Percentiles rank a stretch among this genome's conserved stretches.
phyloP scores from a whole-genome alignment of 2,797 vertebrate species.

The Dryobates pubescens region DNA sequence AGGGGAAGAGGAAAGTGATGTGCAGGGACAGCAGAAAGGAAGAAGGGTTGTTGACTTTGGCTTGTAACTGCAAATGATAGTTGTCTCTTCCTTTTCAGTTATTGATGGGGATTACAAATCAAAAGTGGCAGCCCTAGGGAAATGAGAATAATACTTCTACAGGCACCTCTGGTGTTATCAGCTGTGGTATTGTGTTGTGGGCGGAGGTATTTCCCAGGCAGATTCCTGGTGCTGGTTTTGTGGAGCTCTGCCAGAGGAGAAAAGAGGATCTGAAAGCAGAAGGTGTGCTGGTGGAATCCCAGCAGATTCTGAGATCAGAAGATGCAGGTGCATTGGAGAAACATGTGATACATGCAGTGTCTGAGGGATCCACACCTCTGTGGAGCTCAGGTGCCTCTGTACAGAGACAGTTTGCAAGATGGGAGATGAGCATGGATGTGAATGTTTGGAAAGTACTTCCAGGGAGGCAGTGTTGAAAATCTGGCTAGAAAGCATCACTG shows the following conservation, averaged over 20 bases:
- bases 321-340: not conserved
- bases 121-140: not conserved
- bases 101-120: not conserved
- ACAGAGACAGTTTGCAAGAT: not conserved
- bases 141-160: not conserved
- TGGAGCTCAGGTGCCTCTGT: not conserved
- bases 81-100: conserved; percentile 22
- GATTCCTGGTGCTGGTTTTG: not conserved
- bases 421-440: not conserved
- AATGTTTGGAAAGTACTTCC: not conserved
- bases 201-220: not conserved
- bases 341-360: accelerated
- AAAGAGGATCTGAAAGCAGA: not conserved
- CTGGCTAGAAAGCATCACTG: not conserved
- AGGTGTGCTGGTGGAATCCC: not conserved
- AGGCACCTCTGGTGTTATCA: not conserved
- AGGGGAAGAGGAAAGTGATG: not conserved
- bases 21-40: not conserved
- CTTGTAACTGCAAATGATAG: not conserved
- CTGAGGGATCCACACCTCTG: not conserved
- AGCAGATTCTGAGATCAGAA: not conserved
- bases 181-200: not conserved
- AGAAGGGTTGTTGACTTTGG: conserved; percentile 18
- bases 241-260: not conserved
- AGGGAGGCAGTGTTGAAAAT: not conserved